phyloP scores from a whole-genome alignment of 1,140 invertebrate species.

The Drosophila novamexicana region DNA sequence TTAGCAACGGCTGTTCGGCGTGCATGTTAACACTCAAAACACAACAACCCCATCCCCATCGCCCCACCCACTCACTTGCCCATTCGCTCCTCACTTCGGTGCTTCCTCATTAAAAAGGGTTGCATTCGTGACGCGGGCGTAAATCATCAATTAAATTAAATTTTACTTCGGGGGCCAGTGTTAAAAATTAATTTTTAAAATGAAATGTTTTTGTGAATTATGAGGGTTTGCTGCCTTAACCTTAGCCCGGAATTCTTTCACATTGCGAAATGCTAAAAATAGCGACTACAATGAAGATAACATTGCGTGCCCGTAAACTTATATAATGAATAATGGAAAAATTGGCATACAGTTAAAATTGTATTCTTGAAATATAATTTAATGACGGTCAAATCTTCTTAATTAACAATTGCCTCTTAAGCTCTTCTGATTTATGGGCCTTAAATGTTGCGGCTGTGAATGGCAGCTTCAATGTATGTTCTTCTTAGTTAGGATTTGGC shows the following conservation, averaged over 20 bases:
- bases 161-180: slow-evolving; percentile 57
- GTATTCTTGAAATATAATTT: no score
- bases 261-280: not conserved
- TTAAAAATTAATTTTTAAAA: slow-evolving; percentile 72
- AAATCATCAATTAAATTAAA: slow-evolving; percentile 75
- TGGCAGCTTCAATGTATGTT: no score
- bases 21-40: slow-evolving; percentile 31
- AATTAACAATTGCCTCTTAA: no score
- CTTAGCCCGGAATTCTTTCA: not conserved
- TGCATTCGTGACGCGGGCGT: slow-evolving; percentile 52
- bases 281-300: not conserved
- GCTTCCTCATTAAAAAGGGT: slow-evolving; percentile 52
- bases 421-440: no score
- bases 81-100: not conserved
- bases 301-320: no score
- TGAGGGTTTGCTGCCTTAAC: slow-evolving; percentile 49
- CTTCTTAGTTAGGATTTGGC: no score
- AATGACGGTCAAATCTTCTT: no score
- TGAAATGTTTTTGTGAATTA: slow-evolving; percentile 69
- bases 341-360: no score
- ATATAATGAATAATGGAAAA: no score
- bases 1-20: slow-evolving; percentile 37
- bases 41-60: slow-evolving; percentile 2
- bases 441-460: no score
- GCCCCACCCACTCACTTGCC: not conserved